phyloP scores from a whole-genome alignment of 2,113 vertebrate species.

The Gracilinanus agilis region DNA sequence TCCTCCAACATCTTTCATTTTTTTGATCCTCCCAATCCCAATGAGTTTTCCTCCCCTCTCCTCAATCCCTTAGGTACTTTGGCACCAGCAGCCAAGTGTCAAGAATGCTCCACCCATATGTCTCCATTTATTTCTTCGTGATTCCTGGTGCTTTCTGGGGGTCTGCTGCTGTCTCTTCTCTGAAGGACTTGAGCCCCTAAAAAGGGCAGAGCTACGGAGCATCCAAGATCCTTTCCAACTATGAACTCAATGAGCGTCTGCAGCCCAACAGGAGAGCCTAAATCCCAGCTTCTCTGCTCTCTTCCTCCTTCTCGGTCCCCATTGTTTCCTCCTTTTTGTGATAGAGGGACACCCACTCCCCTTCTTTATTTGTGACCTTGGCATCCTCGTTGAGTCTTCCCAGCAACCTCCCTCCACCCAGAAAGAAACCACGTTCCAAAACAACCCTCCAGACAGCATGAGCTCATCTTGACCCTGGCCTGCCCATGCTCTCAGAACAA shows the following conservation, averaged over 20 bases:
- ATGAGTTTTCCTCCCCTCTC: not conserved
- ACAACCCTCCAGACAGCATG: slow-evolving; percentile 58
- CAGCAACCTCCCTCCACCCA: slow-evolving; percentile 74
- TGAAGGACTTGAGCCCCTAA: not conserved
- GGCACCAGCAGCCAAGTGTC: not conserved
- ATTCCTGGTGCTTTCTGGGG: not conserved
- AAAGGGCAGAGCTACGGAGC: not conserved
- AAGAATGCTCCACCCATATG: not conserved
- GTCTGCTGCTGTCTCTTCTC: not conserved
- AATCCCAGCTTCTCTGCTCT: not conserved
- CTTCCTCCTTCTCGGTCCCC: slow-evolving; percentile 17
- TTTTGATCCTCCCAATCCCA: not conserved
- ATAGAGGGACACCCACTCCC: slow-evolving; percentile 52
- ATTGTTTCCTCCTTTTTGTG: slow-evolving; percentile 61
- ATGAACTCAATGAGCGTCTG: not conserved
- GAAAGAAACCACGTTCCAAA: slow-evolving; percentile 70
- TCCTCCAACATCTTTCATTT: not conserved
- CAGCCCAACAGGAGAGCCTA: not conserved
- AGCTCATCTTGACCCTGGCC: slow-evolving; percentile 71
- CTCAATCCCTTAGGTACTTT: not conserved
- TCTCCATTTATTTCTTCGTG: not conserved
- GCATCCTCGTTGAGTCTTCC: slow-evolving; percentile 48
- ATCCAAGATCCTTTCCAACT: not conserved
- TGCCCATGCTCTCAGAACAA: accelerated
- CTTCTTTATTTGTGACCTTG: slow-evolving; percentile 41